phyloP scores from a whole-genome alignment of 2,113 vertebrate genomes.

The Nasalis larvatus region DNA sequence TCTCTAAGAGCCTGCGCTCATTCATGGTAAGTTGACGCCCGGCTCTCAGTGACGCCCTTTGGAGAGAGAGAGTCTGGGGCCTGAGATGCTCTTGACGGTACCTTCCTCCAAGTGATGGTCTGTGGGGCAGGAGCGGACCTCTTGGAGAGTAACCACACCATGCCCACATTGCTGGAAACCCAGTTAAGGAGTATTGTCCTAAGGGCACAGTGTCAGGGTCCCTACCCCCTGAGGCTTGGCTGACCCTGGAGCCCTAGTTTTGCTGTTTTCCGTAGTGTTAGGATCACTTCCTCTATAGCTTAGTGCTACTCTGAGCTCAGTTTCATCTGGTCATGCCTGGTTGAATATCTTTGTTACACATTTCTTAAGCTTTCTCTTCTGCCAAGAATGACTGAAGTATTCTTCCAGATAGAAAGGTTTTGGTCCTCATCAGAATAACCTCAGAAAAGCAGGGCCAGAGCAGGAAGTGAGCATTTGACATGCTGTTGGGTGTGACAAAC shows the following conservation, averaged over 20 bases:
- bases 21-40: rapidly evolving
- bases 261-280: neutral
- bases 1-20: neutral
- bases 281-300: neutral
- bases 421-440: neutral
- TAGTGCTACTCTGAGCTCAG: neutral
- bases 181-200: neutral
- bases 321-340: neutral
- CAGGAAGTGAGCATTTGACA: neutral
- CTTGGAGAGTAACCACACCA: neutral
- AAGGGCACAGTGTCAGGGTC: rapidly evolving
- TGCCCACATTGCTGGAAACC: neutral
- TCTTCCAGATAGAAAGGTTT: neutral
- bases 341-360: neutral
- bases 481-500: neutral
- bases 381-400: neutral
- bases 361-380: neutral
- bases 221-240: neutral
- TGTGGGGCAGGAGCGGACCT: rapidly evolving
- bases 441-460: neutral
- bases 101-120: neutral
- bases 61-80: neutral
- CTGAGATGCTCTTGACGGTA: neutral
- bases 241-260: too few relatives aligned
- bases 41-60: neutral